Evolutionary conservation across 2,113 vertebrate species (phyloP), one percentile per base, ranked within the genome.

Genomic region (Mixornis gularis): DNA sequence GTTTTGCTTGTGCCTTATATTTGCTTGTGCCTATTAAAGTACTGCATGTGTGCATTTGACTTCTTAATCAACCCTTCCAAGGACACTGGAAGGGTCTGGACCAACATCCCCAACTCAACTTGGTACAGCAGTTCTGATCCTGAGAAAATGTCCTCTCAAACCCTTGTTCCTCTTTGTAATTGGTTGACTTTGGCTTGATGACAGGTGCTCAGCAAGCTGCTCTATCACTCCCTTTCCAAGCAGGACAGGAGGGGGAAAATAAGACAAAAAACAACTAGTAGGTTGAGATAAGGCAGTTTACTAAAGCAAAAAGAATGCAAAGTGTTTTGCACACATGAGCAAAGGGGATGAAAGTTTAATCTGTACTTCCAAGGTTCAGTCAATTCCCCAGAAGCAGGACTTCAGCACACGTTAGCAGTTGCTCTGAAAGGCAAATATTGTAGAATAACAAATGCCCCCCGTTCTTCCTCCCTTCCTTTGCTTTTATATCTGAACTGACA

Each of bases 351-450:
- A 53, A 21, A 62, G 6, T 44, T 44, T 32, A 44, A 26, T 26
- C 17, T 71, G 21, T 44, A 14, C 38, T 62, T 62, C 13, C 17
- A 71, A 5, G 17, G 17, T 25, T 62, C 10, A 36, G 32, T 19
- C 21, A 32, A 13, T 30, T 52, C 7, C 32, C 21, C 27, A 44
- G 56, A 44, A 71, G 27, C 40, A 53, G 27, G 11, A 36, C 14
- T 63, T 72, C 27, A 46, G 26, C 40, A 46, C 0, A 0, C n/a
- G 17, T 4, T 3, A 26, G 56, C 21, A 46, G 14, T 9, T 72
- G 32, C 58, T 38, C 40, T 26, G n/a, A 40, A 63, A 72, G 21
- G 17, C 27, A 53, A 53, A 83, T 3, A 19, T 2, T 43, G 13
- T 26, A 46, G 27, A 30, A 38, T 17, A 38, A 71, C 0, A 1